Evolutionary conservation across 2,888 invertebrate genomes (phyloP).

Genomic region (Dicyrtomina minuta): DNA sequence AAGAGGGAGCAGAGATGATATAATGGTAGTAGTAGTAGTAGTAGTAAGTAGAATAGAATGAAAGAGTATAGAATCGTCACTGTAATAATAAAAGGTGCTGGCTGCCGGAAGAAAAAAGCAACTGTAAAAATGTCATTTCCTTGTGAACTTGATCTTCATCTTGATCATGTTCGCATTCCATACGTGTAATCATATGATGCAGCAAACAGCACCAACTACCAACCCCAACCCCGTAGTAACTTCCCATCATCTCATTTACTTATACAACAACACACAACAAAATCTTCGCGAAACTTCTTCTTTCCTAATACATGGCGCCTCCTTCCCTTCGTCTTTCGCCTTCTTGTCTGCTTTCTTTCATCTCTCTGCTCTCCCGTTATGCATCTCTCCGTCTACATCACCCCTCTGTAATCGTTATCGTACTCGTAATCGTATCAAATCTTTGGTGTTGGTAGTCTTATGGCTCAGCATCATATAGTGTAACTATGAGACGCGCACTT

Average conservation of each 20-base stretch:
- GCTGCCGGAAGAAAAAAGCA: slow-evolving; percentile 38
- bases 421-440: slow-evolving; percentile 3
- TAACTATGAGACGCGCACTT: slow-evolving; percentile 1
- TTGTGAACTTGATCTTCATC: slow-evolving; percentile 29
- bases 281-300: not conserved
- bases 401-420: slow-evolving; percentile 1
- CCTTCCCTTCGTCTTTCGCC: too few relatives aligned
- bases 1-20: not conserved
- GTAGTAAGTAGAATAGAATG: not conserved
- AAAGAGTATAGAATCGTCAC: slow-evolving; percentile 4
- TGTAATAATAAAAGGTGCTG: not conserved
- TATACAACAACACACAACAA: slow-evolving; percentile 1
- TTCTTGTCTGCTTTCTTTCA: slow-evolving; percentile 23
- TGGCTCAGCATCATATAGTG: too few relatives aligned
- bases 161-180: slow-evolving; percentile 27
- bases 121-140: slow-evolving; percentile 38
- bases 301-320: not conserved
- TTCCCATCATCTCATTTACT: not conserved
- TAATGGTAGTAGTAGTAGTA: not conserved
- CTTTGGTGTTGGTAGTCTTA: not conserved
- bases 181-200: slow-evolving; percentile 23
- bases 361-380: not conserved
- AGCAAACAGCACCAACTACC: slow-evolving; percentile 17
- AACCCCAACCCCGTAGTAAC: too few relatives aligned
- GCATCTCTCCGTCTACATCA: slow-evolving; percentile 28